phyloP scores from a whole-genome alignment of 2,113 vertebrate species.

The Tringa solitaria region DNA sequence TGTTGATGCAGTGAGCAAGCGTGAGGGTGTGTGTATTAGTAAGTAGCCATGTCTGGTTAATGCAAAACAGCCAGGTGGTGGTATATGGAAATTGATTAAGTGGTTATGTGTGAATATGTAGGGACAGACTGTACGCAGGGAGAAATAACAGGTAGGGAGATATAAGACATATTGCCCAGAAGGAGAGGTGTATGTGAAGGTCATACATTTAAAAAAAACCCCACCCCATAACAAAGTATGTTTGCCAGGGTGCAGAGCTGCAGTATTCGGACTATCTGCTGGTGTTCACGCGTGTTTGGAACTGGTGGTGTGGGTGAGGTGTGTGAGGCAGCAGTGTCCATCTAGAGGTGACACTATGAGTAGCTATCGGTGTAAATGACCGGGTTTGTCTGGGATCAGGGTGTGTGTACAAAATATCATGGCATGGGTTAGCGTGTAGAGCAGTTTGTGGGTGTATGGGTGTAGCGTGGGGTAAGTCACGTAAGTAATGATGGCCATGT shows the following conservation, averaged over 20 bases:
- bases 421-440: background rate
- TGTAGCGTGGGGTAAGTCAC: background rate
- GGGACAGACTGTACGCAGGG: background rate
- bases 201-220: background rate
- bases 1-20: background rate
- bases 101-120: background rate
- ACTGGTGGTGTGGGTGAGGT: background rate
- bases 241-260: background rate
- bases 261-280: background rate
- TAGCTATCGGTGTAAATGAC: background rate
- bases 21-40: background rate
- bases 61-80: background rate
- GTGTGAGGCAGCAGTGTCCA: background rate
- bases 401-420: background rate
- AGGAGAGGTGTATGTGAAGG: background rate
- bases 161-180: background rate
- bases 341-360: background rate
- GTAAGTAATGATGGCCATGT: background rate
- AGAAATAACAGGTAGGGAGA: background rate
- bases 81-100: background rate
- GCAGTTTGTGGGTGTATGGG: background rate
- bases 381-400: background rate
- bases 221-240: background rate
- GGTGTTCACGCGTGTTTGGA: background rate
- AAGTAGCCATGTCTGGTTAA: background rate